phyloP scores from a whole-genome alignment of 2,113 vertebrate genomes.

The Platanista minor region DNA sequence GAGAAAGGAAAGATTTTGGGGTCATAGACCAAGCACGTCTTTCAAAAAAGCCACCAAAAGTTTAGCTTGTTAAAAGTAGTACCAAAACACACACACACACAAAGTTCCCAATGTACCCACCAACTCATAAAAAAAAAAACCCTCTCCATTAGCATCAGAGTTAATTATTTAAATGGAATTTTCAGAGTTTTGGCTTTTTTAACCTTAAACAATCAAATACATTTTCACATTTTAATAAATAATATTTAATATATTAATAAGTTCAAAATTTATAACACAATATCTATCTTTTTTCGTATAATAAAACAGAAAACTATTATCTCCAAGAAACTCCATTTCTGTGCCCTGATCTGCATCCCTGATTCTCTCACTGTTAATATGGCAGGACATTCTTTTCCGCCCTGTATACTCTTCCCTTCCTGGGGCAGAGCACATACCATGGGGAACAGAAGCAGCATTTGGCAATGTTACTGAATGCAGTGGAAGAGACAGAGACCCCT shows the following conservation, averaged over 20 bases:
- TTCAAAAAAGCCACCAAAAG: background rate
- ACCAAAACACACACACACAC: background rate
- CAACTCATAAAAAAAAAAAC: background rate
- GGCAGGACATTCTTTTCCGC: background rate
- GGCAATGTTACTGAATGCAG: background rate
- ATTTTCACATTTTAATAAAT: slow-evolving; percentile 1
- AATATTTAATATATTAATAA: background rate
- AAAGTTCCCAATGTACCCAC: background rate
- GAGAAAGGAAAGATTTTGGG: background rate
- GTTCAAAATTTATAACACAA: background rate
- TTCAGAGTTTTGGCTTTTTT: slow-evolving; percentile 38
- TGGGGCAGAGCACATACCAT: background rate
- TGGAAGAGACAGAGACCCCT: background rate
- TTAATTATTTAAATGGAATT: slow-evolving; percentile 21
- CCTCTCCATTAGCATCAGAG: background rate
- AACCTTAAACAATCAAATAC: background rate
- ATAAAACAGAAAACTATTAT: background rate
- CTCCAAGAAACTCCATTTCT: background rate
- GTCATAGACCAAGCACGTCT: background rate
- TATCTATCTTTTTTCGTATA: background rate
- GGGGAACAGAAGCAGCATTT: background rate
- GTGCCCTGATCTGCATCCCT: background rate
- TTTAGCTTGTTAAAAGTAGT: background rate
- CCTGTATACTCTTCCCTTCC: background rate
- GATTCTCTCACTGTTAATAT: background rate